Evolutionary conservation across 1,140 invertebrate species (phyloP).

Genomic region (Rhopalosiphum maidis): DNA sequence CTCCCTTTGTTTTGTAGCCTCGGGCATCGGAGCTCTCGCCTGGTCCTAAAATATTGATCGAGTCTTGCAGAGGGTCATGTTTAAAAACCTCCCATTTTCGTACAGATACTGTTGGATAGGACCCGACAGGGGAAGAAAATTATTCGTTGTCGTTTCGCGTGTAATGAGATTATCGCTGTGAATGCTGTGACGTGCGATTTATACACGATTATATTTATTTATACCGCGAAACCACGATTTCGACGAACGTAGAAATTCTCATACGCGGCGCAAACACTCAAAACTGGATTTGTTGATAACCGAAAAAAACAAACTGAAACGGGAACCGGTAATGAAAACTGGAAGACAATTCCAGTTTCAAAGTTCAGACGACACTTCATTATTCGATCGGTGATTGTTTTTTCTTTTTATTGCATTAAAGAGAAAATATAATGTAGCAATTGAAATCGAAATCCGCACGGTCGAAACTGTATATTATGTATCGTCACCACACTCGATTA

Average conservation of each 20-base stretch:
- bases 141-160: not conserved
- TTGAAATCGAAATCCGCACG: not conserved
- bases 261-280: not conserved
- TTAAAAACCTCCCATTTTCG: not conserved
- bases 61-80: not conserved
- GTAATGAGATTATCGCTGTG: not conserved
- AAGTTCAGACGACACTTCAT: slow-evolving; percentile 38
- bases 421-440: slow-evolving; percentile 33
- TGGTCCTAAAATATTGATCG: not conserved
- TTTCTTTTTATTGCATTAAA: not conserved
- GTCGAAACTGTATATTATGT: not conserved
- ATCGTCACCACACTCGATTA: not conserved
- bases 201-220: not conserved
- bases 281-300: slow-evolving; percentile 36
- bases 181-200: not conserved
- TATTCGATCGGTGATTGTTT: slow-evolving; percentile 8
- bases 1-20: not conserved
- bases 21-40: not conserved
- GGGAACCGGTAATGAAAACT: slow-evolving; percentile 42
- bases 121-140: not conserved
- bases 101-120: not conserved
- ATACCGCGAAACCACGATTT: not conserved
- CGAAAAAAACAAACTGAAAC: not conserved
- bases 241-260: not conserved
- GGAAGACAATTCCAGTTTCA: slow-evolving; percentile 44